Percentiles rank a stretch among this genome's conserved stretches.
phyloP scores from a whole-genome alignment of 2,797 vertebrate species.

The Chaetodon trifasciatus region DNA sequence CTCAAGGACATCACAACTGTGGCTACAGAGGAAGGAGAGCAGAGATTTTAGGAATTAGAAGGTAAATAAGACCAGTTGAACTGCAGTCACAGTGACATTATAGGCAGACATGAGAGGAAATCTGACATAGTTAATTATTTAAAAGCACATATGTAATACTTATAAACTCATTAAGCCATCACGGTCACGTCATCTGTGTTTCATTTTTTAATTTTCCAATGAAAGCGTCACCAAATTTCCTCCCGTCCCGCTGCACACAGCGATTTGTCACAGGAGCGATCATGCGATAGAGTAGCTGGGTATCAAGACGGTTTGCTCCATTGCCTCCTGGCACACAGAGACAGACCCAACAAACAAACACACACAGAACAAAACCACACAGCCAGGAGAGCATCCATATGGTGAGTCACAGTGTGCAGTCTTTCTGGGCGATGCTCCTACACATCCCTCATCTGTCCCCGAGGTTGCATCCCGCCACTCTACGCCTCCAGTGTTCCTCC shows the following conservation, averaged over 20 bases:
- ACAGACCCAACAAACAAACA: constrained; percentile 27
- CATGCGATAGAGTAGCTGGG: constrained; percentile 38
- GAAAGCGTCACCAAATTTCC: constrained; percentile 29
- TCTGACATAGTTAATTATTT: constrained; percentile 7
- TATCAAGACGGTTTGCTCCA: constrained; percentile 56
- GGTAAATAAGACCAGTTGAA: neutral
- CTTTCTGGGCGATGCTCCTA: neutral
- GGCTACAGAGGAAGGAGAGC: neutral
- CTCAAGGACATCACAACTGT: neutral
- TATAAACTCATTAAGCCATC: constrained; percentile 21
- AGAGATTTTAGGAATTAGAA: neutral
- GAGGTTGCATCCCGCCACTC: constrained; percentile 1
- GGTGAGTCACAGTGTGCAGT: constrained; percentile 43
- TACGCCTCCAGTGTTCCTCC: neutral
- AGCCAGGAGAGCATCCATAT: constrained; percentile 48
- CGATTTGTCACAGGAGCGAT: constrained; percentile 55
- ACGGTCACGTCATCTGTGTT: constrained; percentile 1
- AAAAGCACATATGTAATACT: constrained; percentile 1
- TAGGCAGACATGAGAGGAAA: constrained; percentile 1
- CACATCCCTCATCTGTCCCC: constrained; percentile 35
- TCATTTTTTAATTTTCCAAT: constrained; percentile 30
- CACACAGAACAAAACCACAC: constrained; percentile 18
- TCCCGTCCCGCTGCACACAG: constrained; percentile 38
- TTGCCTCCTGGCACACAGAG: constrained; percentile 40
- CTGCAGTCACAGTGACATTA: neutral